Percentiles rank a stretch among this genome's conserved stretches.
Conservation (phyloP, 2,888 invertebrate genomes). For the Ormyrus rosae region DNA sequence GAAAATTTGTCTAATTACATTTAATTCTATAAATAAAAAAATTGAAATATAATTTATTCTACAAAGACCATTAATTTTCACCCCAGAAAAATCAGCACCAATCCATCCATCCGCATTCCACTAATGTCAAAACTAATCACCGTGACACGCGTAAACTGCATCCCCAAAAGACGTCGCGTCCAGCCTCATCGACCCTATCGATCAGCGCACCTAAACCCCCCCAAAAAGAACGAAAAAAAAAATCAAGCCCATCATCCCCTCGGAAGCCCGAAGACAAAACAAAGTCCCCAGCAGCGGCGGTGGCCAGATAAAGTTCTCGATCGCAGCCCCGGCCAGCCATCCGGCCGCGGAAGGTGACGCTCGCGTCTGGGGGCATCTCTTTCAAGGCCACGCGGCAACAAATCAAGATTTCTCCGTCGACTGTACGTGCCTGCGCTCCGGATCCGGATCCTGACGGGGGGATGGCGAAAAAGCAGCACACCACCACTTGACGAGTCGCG, state of each 20-base stretch:
- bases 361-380: background rate
- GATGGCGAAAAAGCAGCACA: conserved; percentile 47
- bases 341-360: too few species aligned
- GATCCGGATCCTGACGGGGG: conserved; percentile 16
- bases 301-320: too few species aligned
- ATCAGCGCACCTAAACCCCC: background rate
- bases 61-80: too few species aligned
- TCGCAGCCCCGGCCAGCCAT: too few species aligned
- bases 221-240: too few species aligned
- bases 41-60: too few species aligned
- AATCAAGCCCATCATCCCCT: too few species aligned
- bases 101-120: background rate
- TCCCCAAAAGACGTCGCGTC: too few species aligned
- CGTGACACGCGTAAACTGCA: background rate
- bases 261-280: too few species aligned
- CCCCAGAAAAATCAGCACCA: background rate
- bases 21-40: too few species aligned
- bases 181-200: background rate
- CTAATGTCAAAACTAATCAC: background rate
- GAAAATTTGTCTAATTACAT: too few species aligned
- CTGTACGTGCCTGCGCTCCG: conserved; percentile 49
- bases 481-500: conserved; percentile 42
- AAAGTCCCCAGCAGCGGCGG: too few species aligned
- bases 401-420: conserved; percentile 47
- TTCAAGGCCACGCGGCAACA: conserved; percentile 46